Conservation (phyloP, 2,113 vertebrate species). For the Gopherus flavomarginatus region DNA sequence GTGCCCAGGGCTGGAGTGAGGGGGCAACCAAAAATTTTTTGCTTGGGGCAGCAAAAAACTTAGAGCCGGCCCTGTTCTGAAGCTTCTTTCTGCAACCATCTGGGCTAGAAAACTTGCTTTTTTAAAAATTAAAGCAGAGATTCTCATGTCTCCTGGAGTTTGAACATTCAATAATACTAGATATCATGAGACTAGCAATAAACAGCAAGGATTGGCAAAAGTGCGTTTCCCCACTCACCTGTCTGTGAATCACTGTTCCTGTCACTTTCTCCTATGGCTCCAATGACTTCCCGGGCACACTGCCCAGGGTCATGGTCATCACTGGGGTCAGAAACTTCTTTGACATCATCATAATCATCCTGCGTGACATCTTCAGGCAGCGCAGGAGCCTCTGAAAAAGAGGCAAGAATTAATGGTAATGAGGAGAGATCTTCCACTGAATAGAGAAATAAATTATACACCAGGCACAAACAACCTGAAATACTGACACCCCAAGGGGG, state of each 20-base stretch:
- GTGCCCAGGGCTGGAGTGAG: no score
- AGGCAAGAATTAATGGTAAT: background rate
- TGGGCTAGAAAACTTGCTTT: background rate
- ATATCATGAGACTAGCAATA: background rate
- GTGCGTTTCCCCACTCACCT: background rate
- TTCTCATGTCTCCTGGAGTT: background rate
- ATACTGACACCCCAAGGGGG: background rate
- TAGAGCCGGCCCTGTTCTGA: background rate
- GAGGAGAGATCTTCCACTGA: background rate
- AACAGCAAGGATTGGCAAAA: background rate
- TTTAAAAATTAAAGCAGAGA: background rate
- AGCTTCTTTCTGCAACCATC: background rate
- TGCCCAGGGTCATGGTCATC: background rate
- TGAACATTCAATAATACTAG: background rate
- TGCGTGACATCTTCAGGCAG: background rate
- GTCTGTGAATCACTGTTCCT: background rate
- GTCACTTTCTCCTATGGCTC: background rate
- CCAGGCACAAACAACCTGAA: background rate
- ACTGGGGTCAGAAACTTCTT: background rate
- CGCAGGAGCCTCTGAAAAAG: background rate
- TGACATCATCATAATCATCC: background rate
- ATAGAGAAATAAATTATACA: background rate
- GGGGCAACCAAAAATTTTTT: no score
- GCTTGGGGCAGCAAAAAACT: no score
- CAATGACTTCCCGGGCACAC: background rate